phyloP scores from a whole-genome alignment of 2,797 vertebrate genomes.

The Chaunax sp. region DNA sequence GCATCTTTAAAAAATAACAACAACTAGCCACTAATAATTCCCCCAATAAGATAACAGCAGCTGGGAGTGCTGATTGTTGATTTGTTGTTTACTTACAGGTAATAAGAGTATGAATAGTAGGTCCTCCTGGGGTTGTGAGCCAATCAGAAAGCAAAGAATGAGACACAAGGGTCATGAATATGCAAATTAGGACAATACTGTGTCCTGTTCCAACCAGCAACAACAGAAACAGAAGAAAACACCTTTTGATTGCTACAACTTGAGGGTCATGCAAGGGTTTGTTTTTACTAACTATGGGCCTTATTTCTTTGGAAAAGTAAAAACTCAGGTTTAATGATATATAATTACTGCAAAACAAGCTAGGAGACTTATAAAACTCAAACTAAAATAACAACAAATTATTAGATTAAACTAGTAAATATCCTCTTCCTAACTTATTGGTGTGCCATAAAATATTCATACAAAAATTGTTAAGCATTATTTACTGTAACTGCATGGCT shows the following conservation, averaged over 20 bases:
- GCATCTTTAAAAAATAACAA: constrained; percentile 95
- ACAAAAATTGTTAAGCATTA: constrained; percentile 35
- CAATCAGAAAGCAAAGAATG: constrained; percentile 99
- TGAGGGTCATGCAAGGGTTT: constrained; percentile 70
- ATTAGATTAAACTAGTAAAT: constrained; percentile 39
- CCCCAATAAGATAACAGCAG: constrained; percentile 78
- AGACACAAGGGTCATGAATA: constrained; percentile 95
- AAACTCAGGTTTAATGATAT: constrained; percentile 22
- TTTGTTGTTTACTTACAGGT: constrained; percentile 99
- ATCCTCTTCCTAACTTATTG: constrained; percentile 23
- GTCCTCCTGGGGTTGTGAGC: constrained; percentile 98
- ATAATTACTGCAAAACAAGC: constrained; percentile 34
- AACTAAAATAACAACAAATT: constrained; percentile 23
- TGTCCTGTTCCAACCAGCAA: constrained; percentile 88
- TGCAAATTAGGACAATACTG: constrained; percentile 93
- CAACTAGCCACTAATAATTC: constrained; percentile 80
- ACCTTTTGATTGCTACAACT: constrained; percentile 67
- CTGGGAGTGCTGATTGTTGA: constrained; percentile 78
- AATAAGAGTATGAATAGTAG: constrained; percentile 99
- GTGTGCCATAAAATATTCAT: constrained; percentile 35
- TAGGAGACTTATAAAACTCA: constrained; percentile 5
- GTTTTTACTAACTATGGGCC: constrained; percentile 34
- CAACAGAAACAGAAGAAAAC: constrained; percentile 91
- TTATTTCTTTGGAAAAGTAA: constrained; percentile 24
- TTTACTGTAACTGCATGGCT: constrained; percentile 13